These are phyloP conservation scores for Neopipo cinnamomea DNA, from an alignment of 2,113 vertebrate species.

Conservation along the genomic window DNA sequence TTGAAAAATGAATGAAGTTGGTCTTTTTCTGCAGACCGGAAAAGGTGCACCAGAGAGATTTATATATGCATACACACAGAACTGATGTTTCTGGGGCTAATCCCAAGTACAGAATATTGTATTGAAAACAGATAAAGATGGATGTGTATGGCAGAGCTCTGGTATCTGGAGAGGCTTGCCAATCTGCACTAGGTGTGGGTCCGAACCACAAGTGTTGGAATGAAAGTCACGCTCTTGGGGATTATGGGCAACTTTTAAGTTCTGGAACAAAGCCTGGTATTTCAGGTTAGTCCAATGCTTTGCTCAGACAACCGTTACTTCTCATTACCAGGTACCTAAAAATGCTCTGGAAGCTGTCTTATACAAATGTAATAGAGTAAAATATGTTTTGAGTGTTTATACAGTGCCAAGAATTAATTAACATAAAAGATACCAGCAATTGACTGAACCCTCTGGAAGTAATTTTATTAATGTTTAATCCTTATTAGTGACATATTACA, in stretches of 20 bases:
- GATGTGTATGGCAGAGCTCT: background rate
- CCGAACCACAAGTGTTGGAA: background rate
- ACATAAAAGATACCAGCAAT: conserved; percentile 6
- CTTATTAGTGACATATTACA: background rate
- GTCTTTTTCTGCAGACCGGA: background rate
- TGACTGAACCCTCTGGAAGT: background rate
- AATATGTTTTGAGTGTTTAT: background rate
- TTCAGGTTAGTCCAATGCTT: background rate
- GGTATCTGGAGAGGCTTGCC: background rate
- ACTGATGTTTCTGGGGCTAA: background rate
- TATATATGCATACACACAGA: background rate
- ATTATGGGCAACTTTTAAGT: background rate
- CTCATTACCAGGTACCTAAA: conserved; percentile 1
- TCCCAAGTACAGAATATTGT: background rate
- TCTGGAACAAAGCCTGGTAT: background rate
- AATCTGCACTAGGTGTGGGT: background rate
- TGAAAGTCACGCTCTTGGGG: background rate
- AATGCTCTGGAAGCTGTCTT: background rate
- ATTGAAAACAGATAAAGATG: background rate
- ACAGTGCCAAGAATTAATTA: conserved; percentile 42
- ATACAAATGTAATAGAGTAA: background rate
- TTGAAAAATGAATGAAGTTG: background rate
- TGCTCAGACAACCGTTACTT: background rate
- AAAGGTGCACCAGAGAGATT: background rate
- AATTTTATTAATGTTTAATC: conserved; percentile 46